phyloP scores from a whole-genome alignment of 1,140 invertebrate genomes.

The Drosophila nannoptera region DNA sequence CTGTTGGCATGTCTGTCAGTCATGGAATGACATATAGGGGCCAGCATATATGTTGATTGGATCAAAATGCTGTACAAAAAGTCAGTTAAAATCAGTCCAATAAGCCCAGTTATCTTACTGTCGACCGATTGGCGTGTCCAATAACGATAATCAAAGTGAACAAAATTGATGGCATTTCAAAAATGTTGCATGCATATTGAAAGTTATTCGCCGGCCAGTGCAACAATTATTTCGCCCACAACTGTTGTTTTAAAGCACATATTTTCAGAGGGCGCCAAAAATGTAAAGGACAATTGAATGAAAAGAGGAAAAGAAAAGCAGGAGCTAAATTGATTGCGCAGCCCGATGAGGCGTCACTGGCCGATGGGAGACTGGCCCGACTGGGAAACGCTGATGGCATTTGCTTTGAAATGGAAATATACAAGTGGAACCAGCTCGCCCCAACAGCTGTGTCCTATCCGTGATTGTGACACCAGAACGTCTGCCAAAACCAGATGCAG shows the following conservation, averaged over 20 bases:
- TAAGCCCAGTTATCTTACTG: neutral
- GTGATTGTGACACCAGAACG: conserved; percentile 1
- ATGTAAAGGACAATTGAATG: neutral
- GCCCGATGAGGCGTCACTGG: neutral
- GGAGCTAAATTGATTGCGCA: conserved; percentile 8
- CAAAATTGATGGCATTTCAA: neutral
- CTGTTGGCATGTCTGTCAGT: neutral
- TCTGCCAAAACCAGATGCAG: neutral
- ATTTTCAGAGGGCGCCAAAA: neutral
- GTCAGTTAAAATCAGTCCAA: neutral
- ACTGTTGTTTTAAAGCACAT: neutral
- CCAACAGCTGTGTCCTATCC: conserved; percentile 1
- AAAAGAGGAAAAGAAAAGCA: conserved; percentile 4
- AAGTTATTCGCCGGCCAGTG: conserved; percentile 35
- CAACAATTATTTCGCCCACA: too few species aligned
- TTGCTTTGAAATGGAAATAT: conserved; percentile 67
- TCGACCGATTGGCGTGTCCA: neutral
- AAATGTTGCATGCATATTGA: conserved; percentile 25
- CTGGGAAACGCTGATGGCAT: conserved; percentile 34
- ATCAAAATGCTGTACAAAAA: neutral
- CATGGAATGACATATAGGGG: neutral
- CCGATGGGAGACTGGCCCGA: neutral
- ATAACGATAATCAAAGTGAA: neutral
- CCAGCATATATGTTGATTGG: neutral
- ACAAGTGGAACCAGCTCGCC: neutral